A percentile compares a stretch with the other conserved stretches of the same genome.
phyloP scores from a whole-genome alignment of 2,113 vertebrate species.

The Lepus europaeus region DNA sequence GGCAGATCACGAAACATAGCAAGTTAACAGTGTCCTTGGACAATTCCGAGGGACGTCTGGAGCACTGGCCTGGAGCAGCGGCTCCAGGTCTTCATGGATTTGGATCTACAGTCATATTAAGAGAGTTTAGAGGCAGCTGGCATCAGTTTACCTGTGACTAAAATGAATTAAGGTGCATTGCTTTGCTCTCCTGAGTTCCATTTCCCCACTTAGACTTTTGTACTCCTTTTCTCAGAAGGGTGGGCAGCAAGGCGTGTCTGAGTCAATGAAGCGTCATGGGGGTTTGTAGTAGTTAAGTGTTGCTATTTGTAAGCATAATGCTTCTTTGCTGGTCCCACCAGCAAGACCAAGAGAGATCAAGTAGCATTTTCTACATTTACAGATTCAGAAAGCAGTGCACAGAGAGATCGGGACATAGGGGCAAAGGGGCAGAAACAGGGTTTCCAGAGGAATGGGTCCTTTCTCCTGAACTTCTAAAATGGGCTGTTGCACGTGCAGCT shows the following conservation, averaged over 20 bases:
- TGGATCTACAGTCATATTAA: slow-evolving; percentile 8
- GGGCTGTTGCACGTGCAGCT: background rate
- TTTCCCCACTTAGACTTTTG: background rate
- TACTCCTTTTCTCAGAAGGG: background rate
- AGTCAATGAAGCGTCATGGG: background rate
- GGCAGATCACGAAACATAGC: background rate
- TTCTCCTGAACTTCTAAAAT: background rate
- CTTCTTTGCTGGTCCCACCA: background rate
- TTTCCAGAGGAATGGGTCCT: background rate
- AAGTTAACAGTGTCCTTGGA: background rate
- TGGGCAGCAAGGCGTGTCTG: background rate
- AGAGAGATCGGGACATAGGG: background rate
- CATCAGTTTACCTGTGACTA: background rate
- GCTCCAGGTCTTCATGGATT: background rate
- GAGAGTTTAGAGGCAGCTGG: background rate
- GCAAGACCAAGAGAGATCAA: background rate
- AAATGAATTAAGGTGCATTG: background rate
- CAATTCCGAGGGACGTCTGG: background rate
- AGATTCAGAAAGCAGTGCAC: background rate
- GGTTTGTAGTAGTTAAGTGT: background rate
- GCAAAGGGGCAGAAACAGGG: background rate
- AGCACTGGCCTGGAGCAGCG: background rate
- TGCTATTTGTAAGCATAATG: background rate
- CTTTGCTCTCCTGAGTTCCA: background rate
- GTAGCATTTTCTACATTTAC: background rate